phyloP scores from a whole-genome alignment of 2,888 invertebrate species.

The Craniophora ligustri region DNA sequence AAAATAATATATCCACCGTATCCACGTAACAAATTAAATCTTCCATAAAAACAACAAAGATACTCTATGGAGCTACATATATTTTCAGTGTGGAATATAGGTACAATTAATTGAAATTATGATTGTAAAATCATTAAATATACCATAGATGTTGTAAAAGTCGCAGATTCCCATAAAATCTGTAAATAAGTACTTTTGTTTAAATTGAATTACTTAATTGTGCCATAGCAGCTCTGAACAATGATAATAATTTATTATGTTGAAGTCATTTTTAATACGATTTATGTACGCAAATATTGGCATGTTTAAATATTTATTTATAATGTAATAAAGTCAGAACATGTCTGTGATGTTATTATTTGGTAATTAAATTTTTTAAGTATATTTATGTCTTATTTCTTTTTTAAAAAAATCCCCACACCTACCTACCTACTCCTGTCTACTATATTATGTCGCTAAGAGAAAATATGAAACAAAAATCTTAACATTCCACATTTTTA shows the following conservation, averaged over 20 bases:
- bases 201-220: conserved; percentile 17
- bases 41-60: no score
- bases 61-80: no score
- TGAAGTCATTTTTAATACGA: conserved; percentile 33
- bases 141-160: no score
- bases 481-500: conserved; percentile 54
- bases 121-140: no score
- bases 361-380: conserved; percentile 44
- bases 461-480: conserved; percentile 13
- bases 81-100: background rate
- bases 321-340: conserved; percentile 67
- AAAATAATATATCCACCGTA: no score
- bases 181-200: no score
- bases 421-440: no score
- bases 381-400: conserved; percentile 7
- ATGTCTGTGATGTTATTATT: conserved; percentile 79
- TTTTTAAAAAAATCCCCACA: background rate
- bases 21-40: no score
- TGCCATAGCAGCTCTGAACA: conserved; percentile 42
- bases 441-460: no score
- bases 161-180: no score
- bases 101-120: background rate
- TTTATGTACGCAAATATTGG: conserved; percentile 48
- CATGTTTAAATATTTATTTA: conserved; percentile 65
- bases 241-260: conserved; percentile 11